Evolutionary conservation across 2,797 vertebrate genomes (phyloP).

Genomic region (Darevskia nairensis): DNA sequence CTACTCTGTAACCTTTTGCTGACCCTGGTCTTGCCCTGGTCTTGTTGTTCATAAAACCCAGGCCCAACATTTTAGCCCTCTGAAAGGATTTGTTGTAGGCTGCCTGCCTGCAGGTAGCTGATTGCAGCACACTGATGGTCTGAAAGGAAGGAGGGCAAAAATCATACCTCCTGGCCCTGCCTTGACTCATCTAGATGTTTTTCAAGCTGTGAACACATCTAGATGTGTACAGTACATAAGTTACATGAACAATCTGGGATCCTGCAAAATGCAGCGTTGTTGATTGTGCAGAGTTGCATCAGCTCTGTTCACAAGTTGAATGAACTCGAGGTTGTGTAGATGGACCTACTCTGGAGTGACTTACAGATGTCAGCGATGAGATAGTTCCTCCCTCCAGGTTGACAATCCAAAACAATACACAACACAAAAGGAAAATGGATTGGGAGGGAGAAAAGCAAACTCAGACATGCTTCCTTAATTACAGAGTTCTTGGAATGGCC

Average conservation of each 20-base stretch:
- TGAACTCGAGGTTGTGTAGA: too few relatives aligned
- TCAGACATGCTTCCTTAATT: too few relatives aligned
- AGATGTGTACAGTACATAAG: not conserved
- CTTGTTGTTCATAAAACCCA: not conserved
- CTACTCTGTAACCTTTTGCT: too few relatives aligned
- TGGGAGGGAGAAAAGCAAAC: too few relatives aligned
- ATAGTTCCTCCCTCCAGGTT: too few relatives aligned
- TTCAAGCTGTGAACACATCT: not conserved
- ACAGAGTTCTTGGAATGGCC: too few relatives aligned
- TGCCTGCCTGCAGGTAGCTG: not conserved
- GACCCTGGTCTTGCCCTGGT: not conserved
- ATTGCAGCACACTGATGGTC: not conserved
- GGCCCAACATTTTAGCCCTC: not conserved
- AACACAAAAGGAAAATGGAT: too few relatives aligned
- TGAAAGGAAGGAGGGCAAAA: not conserved
- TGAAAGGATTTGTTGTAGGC: not conserved
- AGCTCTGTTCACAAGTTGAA: not conserved
- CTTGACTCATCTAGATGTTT: not conserved
- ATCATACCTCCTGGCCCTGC: not conserved
- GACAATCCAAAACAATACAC: too few relatives aligned
- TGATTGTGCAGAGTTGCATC: not conserved
- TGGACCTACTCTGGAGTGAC: too few relatives aligned
- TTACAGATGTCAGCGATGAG: too few relatives aligned
- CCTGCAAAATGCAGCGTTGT: not conserved
- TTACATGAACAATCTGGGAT: not conserved